Conservation (phyloP, 2,797 vertebrate genomes). For the Pseudochirops corinnae region DNA sequence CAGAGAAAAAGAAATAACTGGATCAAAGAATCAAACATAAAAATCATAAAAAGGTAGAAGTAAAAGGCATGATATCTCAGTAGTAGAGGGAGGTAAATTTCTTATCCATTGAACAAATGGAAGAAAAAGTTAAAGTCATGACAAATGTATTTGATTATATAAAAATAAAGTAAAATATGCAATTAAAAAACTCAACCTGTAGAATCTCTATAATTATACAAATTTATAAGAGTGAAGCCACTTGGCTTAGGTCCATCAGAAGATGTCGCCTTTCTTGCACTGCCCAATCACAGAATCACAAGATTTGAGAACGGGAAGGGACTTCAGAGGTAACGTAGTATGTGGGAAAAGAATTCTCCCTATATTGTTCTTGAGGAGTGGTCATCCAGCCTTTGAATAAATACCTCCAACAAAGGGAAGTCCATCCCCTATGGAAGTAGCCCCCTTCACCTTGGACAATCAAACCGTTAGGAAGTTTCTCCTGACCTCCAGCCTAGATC, state of each 20-base stretch:
- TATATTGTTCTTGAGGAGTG: neutral
- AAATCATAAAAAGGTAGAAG: neutral
- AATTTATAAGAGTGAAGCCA: neutral
- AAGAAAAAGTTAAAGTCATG: neutral
- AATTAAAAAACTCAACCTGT: neutral
- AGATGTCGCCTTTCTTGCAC: neutral
- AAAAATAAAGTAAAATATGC: neutral
- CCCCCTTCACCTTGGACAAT: no score
- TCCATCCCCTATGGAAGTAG: neutral
- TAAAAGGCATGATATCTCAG: neutral
- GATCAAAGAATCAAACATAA: neutral
- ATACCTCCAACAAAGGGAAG: neutral
- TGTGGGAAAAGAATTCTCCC: neutral
- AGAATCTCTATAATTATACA: neutral
- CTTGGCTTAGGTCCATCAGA: neutral
- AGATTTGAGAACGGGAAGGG: neutral
- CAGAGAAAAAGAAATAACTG: conserved; percentile 6
- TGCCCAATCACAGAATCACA: neutral
- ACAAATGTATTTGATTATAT: neutral
- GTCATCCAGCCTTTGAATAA: neutral
- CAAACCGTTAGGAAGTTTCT: neutral
- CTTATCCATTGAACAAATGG: neutral
- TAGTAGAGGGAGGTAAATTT: neutral
- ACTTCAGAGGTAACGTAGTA: neutral
- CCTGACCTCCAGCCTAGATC: neutral